These are phyloP conservation scores for Danio rerio DNA, from an alignment of 2,113 vertebrate genomes.

Conservation along the genomic window GRCz12tu NC_133188.1:38538001-38538500, in stretches of 20 bases:
- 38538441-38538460: constrained; percentile 30
- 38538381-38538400: constrained; percentile 6
- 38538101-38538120: constrained; percentile 23
- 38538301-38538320: constrained; percentile 45
- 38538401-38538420: constrained; percentile 36
- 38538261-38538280: constrained; percentile 62
- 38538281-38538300: constrained; percentile 53
- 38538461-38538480: constrained; percentile 37
- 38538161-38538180: constrained; percentile 54
- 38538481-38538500: constrained; percentile 30
- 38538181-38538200: constrained; percentile 64
- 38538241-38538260: constrained; percentile 52
- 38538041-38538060: neutral
- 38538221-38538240: constrained; percentile 62
- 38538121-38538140: constrained; percentile 38
- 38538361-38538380: neutral
- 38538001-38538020: neutral
- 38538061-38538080: neutral
- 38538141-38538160: constrained; percentile 31
- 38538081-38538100: neutral
- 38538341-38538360: neutral
- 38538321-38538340: constrained; percentile 21
- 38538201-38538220: constrained; percentile 51
- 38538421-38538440: constrained; percentile 37
- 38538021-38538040: constrained; percentile 12